Evolutionary conservation across 2,797 vertebrate species (phyloP).

Genomic region (Sebastes nivosus): DNA sequence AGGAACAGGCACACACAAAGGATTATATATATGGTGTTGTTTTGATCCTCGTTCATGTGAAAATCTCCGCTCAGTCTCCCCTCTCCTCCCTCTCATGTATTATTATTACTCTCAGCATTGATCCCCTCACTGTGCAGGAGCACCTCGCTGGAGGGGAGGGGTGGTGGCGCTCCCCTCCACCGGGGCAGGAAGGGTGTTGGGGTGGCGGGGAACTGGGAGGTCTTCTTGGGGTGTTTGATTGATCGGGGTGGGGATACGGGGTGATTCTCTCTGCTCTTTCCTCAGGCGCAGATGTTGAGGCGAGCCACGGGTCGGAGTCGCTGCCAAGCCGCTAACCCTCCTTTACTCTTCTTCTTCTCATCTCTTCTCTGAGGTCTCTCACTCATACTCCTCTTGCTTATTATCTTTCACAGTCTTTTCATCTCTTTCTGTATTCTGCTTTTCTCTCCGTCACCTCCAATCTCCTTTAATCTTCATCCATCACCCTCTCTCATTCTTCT

Average conservation of each 20-base stretch:
- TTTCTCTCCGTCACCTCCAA: constrained; percentile 11
- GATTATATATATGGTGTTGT: constrained; percentile 44
- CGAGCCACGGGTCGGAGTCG: constrained; percentile 13
- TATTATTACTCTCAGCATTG: constrained; percentile 71
- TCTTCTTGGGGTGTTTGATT: constrained; percentile 39
- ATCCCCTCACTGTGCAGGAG: constrained; percentile 77
- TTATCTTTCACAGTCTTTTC: constrained; percentile 45
- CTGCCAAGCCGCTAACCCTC: constrained; percentile 52
- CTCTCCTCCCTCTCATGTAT: constrained; percentile 72
- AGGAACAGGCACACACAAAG: constrained; percentile 55
- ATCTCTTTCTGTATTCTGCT: constrained; percentile 20
- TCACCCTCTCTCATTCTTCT: constrained; percentile 5
- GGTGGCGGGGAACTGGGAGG: constrained; percentile 7
- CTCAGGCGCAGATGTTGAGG: constrained; percentile 64
- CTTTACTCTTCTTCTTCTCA: constrained; percentile 32
- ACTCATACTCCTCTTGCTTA: constrained; percentile 17
- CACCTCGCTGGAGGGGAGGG: constrained; percentile 71
- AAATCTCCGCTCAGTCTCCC: constrained; percentile 80
- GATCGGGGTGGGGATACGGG: constrained; percentile 33
- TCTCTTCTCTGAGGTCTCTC: constrained; percentile 30
- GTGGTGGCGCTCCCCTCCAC: constrained; percentile 43
- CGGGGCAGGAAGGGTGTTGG: constrained; percentile 45
- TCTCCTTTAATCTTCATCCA: constrained; percentile 33
- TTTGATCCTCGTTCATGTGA: constrained; percentile 79
- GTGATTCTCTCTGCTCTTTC: constrained; percentile 81